A percentile compares a stretch with the other conserved stretches of the same genome.
Evolutionary conservation across 2,113 vertebrate genomes (phyloP).

Genomic region (Macaca fascicularis): DNA sequence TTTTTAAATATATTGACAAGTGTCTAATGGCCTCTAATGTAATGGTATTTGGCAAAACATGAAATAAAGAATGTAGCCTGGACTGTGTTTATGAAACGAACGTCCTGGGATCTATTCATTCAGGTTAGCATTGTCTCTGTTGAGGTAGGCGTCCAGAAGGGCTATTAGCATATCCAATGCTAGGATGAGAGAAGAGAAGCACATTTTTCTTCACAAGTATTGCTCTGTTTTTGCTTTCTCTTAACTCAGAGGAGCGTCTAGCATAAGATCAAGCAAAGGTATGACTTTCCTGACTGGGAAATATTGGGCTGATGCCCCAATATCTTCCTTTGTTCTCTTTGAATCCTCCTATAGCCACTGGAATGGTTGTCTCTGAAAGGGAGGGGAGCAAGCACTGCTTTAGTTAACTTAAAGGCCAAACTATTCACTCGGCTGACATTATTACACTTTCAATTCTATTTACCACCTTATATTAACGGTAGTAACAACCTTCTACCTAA

Average conservation of each 20-base stretch:
- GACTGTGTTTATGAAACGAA: neutral
- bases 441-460: neutral
- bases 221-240: neutral
- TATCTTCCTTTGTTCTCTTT: neutral
- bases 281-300: neutral
- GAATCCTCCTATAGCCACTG: neutral
- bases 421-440: neutral
- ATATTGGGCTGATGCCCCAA: rapidly evolving
- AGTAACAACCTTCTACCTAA: neutral
- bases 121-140: neutral
- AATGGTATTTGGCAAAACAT: neutral
- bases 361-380: neutral
- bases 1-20: neutral
- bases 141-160: neutral
- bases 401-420: neutral
- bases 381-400: neutral
- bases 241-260: neutral
- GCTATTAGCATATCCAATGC: neutral
- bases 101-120: neutral
- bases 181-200: neutral
- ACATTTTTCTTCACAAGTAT: neutral
- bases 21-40: neutral
- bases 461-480: neutral
- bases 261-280: neutral
- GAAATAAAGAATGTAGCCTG: neutral